Conservation (phyloP, 2,797 vertebrate species). For the Hydrophis major region DNA sequence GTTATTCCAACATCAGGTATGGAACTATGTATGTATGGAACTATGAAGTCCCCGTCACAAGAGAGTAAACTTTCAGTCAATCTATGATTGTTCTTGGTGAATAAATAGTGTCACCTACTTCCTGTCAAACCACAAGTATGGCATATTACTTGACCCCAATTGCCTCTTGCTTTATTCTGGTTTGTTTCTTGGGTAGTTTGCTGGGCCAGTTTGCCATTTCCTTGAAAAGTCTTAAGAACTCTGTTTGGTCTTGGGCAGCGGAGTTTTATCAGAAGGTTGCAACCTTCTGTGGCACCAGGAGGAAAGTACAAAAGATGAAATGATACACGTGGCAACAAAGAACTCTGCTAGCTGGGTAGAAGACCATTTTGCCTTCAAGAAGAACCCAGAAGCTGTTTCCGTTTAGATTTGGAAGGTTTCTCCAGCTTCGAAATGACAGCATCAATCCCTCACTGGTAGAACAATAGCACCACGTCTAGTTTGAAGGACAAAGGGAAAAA, state of each 20-base stretch:
- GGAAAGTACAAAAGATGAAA: background rate
- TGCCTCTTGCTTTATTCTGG: background rate
- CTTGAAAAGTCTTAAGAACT: background rate
- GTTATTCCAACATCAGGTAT: background rate
- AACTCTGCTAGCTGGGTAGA: background rate
- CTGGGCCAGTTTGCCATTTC: background rate
- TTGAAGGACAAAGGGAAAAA: background rate
- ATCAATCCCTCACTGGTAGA: background rate
- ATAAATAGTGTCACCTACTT: background rate
- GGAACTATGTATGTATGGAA: background rate
- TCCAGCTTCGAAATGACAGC: background rate
- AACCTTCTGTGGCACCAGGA: background rate
- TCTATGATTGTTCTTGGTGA: background rate
- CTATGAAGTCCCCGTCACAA: background rate
- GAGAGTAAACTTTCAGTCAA: background rate
- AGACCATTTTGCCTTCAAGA: background rate
- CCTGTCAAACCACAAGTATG: background rate
- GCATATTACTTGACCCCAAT: background rate
- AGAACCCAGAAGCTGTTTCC: background rate
- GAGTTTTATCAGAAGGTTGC: background rate
- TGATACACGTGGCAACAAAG: background rate
- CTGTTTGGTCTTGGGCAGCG: background rate
- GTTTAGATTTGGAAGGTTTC: background rate
- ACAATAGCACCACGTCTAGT: background rate
- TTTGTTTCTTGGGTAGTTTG: background rate